A percentile compares a stretch with the other conserved stretches of the same genome.
Evolutionary conservation across 2,888 invertebrate genomes (phyloP).

Genomic region (Lepidochitona cinerea): DNA sequence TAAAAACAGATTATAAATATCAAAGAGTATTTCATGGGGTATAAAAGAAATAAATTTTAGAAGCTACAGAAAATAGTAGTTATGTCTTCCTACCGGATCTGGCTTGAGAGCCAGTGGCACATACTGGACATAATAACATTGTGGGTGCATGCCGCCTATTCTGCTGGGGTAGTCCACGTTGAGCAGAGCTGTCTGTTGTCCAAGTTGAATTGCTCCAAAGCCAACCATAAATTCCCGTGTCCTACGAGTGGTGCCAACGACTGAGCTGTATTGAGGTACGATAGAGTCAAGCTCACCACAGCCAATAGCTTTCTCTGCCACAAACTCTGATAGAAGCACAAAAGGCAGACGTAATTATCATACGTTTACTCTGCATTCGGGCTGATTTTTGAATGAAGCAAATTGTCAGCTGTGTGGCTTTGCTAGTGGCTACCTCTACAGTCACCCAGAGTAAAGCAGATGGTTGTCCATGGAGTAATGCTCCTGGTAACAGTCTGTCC

Average conservation of each 20-base stretch:
- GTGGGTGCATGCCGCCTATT: conserved; percentile 53
- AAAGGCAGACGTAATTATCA: conserved; percentile 6
- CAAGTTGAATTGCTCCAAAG: not conserved
- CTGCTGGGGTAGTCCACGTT: not conserved
- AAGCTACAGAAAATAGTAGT: too few species aligned
- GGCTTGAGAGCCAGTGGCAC: conserved; percentile 59
- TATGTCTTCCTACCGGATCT: conserved; percentile 52
- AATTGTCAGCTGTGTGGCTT: conserved; percentile 4
- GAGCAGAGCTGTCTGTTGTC: not conserved
- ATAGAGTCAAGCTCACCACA: not conserved
- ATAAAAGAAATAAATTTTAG: too few species aligned
- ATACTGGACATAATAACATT: conserved; percentile 60
- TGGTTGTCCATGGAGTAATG: not conserved
- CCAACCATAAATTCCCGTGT: conserved; percentile 4
- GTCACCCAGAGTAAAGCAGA: not conserved
- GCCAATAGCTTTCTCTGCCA: not conserved
- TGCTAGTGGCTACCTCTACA: conserved; percentile 4
- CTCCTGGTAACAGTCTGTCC: not conserved
- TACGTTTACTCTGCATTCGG: conserved; percentile 3
- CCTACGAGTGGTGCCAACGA: not conserved
- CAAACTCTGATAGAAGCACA: not conserved
- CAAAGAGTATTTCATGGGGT: too few species aligned
- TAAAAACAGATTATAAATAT: too few species aligned
- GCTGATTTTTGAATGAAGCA: conserved; percentile 7
- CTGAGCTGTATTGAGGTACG: not conserved